Base-by-base conservation (phyloP, 92 coral and sea anemone genomes). In the Umimayanthus chanpuru region DNA sequence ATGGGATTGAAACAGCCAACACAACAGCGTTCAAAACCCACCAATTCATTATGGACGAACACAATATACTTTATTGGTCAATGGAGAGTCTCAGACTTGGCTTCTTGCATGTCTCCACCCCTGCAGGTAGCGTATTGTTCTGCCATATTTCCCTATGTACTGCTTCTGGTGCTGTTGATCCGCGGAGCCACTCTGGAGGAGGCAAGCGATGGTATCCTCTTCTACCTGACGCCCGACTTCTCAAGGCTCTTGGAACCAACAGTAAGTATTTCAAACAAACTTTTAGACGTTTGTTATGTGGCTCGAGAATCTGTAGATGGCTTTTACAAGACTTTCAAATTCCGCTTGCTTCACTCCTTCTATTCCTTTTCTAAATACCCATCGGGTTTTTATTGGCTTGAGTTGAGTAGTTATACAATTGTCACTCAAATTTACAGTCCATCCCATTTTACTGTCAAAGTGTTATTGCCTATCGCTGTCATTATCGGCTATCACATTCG, bases 181-280 rank as follows among this genome's bases (percentile, higher is more conserved):
- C 93, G 99, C 39, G 99, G 98, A 18, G 98, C 93, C 28, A 97
- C 99, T 6, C 90, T 97, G n/a, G 96, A 95, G 26, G 99, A 98
- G 8, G 99, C 99, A 2, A 79, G 84, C 53, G 68, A 93, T 43
- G 99, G 97, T 5, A 82, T 97, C 44, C 81, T 91, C 77, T 97
- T 90, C 56, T 97, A 95, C 67, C 92, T 97, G 28, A 93, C 81
- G 23, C 99, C 99, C 9, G 96, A 94, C 90, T 95, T 96, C 79
- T 70, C 76, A 68, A 90, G 90, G 11, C 90, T 97, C 4, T 43
- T 89, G 66, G 93, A 95, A 26, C 93, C 98, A 5, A 93, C 91
- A 85, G 99, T 94, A 77, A 85, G 84, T 39, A n/a, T 36, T 15
- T 18, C 18, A 15, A 39, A 21, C 26, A 64, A 18, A 61, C 9